Evolutionary conservation across 2,113 vertebrate species (phyloP).

Genomic region (Austrofundulus limnaeus): DNA sequence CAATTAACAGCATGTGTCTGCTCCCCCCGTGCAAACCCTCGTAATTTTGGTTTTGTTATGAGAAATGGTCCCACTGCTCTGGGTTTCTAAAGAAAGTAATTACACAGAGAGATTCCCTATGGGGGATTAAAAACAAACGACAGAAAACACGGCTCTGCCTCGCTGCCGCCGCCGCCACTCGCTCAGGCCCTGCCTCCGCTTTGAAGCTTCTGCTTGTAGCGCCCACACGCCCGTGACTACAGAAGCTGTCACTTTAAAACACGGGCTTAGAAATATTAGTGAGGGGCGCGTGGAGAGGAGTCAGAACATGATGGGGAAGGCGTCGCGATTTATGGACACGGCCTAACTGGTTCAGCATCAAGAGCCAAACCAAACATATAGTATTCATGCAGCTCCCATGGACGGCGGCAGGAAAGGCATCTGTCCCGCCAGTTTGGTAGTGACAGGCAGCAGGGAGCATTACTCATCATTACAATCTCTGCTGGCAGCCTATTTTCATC

Average conservation of each 20-base stretch:
- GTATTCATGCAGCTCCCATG: conserved; percentile 37
- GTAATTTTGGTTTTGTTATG: conserved; percentile 63
- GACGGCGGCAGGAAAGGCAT: conserved; percentile 34
- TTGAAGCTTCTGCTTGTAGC: conserved; percentile 46
- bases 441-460: conserved; percentile 60
- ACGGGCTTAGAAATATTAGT: conserved; percentile 49
- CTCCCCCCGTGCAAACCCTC: conserved; percentile 28
- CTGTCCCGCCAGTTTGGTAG: conserved; percentile 52
- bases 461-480: conserved; percentile 76
- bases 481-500: conserved; percentile 74
- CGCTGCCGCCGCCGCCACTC: conserved; percentile 29
- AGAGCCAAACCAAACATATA: conserved; percentile 59
- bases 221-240: conserved; percentile 47
- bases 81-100: conserved; percentile 71
- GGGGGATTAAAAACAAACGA: conserved; percentile 74
- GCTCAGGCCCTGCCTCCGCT: conserved; percentile 29
- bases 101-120: conserved; percentile 64
- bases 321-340: conserved; percentile 41
- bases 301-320: conserved; percentile 21
- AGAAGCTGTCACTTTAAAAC: conserved; percentile 56
- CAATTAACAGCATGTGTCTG: conserved; percentile 52
- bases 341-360: conserved; percentile 36
- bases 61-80: conserved; percentile 57
- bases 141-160: conserved; percentile 54
- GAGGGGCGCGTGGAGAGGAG: conserved; percentile 25